Evolutionary conservation across 2,888 invertebrate species (phyloP).

Genomic region (Caenorhabditis drosophilae): DNA sequence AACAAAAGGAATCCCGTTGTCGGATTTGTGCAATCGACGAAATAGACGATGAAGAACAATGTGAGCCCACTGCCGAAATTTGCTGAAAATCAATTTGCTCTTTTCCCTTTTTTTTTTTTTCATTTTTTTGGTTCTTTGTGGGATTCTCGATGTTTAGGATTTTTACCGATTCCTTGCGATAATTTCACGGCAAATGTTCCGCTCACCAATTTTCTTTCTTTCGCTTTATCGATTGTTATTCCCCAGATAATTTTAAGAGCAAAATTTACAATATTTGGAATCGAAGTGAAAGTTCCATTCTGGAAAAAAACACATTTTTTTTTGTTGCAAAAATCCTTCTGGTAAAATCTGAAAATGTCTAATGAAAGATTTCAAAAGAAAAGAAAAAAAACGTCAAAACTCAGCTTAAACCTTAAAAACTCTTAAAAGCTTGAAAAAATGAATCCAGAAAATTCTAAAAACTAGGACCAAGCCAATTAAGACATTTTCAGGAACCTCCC

Average conservation of each 20-base stretch:
- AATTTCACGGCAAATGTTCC: conserved; percentile 47
- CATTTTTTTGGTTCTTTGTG: too few relatives aligned
- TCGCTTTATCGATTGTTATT: conserved; percentile 47
- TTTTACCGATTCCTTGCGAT: conserved; percentile 44
- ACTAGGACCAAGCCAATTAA: too few relatives aligned
- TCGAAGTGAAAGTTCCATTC: conserved; percentile 58
- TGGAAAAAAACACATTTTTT: conserved; percentile 18
- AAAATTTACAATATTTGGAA: conserved; percentile 54
- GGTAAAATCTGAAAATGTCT: too few relatives aligned
- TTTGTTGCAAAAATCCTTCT: too few relatives aligned
- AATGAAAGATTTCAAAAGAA: too few relatives aligned
- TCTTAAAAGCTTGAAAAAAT: too few relatives aligned
- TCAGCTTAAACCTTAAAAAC: too few relatives aligned
- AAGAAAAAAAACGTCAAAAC: too few relatives aligned
- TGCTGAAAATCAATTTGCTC: conserved; percentile 37
- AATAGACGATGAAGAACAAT: conserved; percentile 47
- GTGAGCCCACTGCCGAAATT: conserved; percentile 38
- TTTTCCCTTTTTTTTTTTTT: too few relatives aligned
- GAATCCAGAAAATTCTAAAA: too few relatives aligned
- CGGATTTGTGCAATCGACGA: conserved; percentile 54
- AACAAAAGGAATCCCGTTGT: conserved; percentile 48
- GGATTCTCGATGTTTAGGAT: too few relatives aligned
- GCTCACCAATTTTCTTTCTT: conserved; percentile 38
- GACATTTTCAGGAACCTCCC: too few relatives aligned
- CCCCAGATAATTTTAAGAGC: conserved; percentile 50